These are phyloP conservation scores for Ambastaia sidthimunki DNA, from an alignment of 2,797 vertebrate species.

Conservation along the genomic window DNA sequence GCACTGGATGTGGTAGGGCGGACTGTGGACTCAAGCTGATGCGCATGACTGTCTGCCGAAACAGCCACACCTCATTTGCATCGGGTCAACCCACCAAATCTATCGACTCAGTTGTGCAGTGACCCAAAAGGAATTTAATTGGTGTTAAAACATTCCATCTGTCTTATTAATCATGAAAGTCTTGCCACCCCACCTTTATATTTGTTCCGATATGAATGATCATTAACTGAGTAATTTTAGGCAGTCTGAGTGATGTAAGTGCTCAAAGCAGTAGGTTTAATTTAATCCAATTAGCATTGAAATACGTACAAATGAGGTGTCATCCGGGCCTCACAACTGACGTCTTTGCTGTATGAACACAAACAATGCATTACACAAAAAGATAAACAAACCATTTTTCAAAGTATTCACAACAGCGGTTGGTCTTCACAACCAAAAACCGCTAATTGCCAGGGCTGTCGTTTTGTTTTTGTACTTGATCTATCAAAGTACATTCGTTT, in stretches of 20 bases:
- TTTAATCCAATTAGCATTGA: slow-evolving; percentile 15
- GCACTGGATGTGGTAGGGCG: not conserved
- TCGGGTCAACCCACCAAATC: slow-evolving; percentile 9
- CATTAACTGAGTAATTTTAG: slow-evolving; percentile 20
- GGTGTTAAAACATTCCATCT: slow-evolving; percentile 41
- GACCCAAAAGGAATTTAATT: slow-evolving; percentile 39
- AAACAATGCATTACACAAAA: not conserved
- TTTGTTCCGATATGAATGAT: slow-evolving; percentile 19
- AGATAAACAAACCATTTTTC: slow-evolving; percentile 13
- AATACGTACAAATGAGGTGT: not conserved
- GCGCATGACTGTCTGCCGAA: slow-evolving; percentile 23
- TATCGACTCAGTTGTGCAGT: not conserved
- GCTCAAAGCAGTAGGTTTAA: not conserved
- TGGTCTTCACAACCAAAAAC: slow-evolving; percentile 15
- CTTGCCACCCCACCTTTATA: not conserved
- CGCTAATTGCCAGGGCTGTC: not conserved
- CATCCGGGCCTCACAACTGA: not conserved
- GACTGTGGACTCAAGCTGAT: slow-evolving; percentile 15
- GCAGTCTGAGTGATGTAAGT: not conserved
- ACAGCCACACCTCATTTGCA: slow-evolving; percentile 47
- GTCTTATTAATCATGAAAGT: slow-evolving; percentile 44
- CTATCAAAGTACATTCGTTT: slow-evolving; percentile 26
- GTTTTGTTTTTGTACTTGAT: slow-evolving; percentile 18
- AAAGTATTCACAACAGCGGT: slow-evolving; percentile 14
- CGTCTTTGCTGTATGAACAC: not conserved